phyloP scores from a whole-genome alignment of 2,888 invertebrate species.

The Hydroisotoma schaefferi region DNA sequence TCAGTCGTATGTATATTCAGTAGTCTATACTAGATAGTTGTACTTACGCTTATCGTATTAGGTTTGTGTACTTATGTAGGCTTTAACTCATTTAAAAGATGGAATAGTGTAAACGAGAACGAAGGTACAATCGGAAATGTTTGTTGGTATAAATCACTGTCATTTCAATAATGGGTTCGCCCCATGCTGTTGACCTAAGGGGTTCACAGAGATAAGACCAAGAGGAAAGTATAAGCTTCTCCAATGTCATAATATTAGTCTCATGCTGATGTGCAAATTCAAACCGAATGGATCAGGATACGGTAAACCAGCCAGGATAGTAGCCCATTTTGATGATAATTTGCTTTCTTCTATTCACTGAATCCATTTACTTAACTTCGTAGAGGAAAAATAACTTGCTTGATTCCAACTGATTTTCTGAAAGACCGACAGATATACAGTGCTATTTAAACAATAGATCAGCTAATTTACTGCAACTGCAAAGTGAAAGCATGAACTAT shows the following conservation, averaged over 20 bases:
- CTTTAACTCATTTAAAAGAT: conserved; percentile 16
- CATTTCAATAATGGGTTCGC: conserved; percentile 13
- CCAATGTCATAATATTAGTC: conserved; percentile 9
- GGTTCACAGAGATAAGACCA: conserved; percentile 13
- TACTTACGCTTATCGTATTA: too few species aligned
- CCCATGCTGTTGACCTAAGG: conserved; percentile 20
- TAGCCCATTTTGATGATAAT: too few species aligned
- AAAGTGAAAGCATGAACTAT: too few species aligned
- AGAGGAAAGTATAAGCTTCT: conserved; percentile 7
- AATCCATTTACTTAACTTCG: too few species aligned
- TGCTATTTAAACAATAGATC: too few species aligned
- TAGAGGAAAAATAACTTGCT: too few species aligned
- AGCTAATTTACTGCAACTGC: too few species aligned
- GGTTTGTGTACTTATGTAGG: conserved; percentile 7
- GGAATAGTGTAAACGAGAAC: conserved; percentile 17
- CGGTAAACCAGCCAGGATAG: too few species aligned
- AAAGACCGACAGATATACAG: not conserved
- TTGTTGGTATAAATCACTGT: conserved; percentile 21
- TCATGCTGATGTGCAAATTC: conserved; percentile 7
- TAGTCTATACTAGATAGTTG: too few species aligned
- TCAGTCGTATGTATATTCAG: too few species aligned
- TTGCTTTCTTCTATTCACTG: not conserved
- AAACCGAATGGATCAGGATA: too few species aligned
- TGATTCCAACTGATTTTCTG: not conserved
- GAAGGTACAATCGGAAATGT: conserved; percentile 18